Evolutionary conservation across 2,113 vertebrate species (phyloP).

Genomic region (Ardeotis arabs): DNA sequence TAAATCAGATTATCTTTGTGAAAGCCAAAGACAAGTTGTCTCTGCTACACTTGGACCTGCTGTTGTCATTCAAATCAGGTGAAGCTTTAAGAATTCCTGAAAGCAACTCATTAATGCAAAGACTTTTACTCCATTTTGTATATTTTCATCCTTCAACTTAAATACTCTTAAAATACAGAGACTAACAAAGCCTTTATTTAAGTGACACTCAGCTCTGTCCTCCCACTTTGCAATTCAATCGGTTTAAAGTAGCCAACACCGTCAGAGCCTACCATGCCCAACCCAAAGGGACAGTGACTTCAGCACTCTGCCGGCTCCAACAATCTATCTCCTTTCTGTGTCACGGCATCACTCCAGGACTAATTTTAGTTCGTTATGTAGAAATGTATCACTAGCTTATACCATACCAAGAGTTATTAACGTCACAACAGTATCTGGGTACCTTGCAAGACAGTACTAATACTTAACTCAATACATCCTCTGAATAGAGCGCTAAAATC

Average conservation of each 20-base stretch:
- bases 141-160: not conserved
- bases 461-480: not conserved
- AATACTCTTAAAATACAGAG: not conserved
- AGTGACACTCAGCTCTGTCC: not conserved
- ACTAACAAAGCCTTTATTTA: not conserved
- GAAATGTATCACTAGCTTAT: not conserved
- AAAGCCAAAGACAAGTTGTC: not conserved
- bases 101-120: not conserved
- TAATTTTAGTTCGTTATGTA: not conserved
- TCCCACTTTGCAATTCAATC: not conserved
- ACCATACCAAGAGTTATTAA: not conserved
- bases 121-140: not conserved
- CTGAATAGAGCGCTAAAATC: not conserved
- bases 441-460: not conserved
- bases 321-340: not conserved
- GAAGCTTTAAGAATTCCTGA: not conserved
- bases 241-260: rapidly evolving
- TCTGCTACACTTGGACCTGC: not conserved
- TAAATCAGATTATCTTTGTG: not conserved
- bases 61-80: not conserved
- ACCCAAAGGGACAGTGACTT: not conserved
- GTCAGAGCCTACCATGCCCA: not conserved
- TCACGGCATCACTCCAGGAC: not conserved
- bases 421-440: not conserved
- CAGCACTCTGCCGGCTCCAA: not conserved